Evolutionary conservation across 2,113 vertebrate genomes (phyloP).

Genomic region (Microcebus lehilahytsara): DNA sequence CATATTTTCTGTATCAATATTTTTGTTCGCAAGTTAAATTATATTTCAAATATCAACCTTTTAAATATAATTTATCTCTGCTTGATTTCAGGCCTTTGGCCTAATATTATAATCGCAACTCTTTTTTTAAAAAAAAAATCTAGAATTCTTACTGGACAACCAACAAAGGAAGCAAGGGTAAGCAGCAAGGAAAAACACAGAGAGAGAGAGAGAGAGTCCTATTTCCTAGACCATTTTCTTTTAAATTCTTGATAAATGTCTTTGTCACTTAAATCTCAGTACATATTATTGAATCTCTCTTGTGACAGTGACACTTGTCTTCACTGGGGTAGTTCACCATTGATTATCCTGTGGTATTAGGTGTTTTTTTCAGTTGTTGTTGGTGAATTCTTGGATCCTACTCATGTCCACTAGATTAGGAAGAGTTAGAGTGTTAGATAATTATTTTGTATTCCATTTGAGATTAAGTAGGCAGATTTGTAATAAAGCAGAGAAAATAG

Average conservation of each 20-base stretch:
- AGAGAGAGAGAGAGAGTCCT: background rate
- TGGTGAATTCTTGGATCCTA: background rate
- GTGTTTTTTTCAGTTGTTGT: background rate
- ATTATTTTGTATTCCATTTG: background rate
- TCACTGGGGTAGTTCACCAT: background rate
- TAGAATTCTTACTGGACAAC: background rate
- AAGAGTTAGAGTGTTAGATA: background rate
- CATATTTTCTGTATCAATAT: background rate
- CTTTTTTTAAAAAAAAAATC: background rate
- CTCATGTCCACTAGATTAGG: background rate
- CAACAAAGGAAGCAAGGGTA: background rate
- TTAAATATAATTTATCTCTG: conserved; percentile 21
- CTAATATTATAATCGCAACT: background rate
- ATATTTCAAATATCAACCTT: background rate
- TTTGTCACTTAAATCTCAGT: background rate
- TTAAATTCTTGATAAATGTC: background rate
- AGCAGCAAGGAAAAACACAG: background rate
- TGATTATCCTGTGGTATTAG: background rate
- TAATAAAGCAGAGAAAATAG: background rate
- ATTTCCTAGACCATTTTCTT: background rate
- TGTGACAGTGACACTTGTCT: background rate
- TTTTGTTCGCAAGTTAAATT: conserved; percentile 37
- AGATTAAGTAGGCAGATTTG: background rate
- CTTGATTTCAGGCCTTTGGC: conserved; percentile 24
- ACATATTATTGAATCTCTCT: background rate